Base-by-base conservation (phyloP, 2,888 invertebrate genomes). In the Adelphocoris suturalis region DNA sequence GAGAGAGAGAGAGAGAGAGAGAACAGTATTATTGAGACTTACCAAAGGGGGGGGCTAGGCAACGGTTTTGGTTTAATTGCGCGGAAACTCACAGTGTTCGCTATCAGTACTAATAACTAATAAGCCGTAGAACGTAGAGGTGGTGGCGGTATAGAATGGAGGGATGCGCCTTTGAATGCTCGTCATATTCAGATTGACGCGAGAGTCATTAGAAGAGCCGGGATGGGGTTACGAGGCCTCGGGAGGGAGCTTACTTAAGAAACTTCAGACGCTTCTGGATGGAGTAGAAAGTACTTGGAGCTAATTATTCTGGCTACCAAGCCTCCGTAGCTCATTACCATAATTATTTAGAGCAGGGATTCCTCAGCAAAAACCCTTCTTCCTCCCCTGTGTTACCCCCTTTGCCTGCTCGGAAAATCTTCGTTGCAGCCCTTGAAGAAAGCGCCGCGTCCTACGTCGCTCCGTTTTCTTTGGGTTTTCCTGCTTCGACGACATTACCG, bases 331-430 rank as follows among this genome's bases (percentile, higher is more conserved):
- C 86, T 75, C 86, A 86, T 86, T 75, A 86, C 75, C 86, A 86
- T 86, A 86, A 86, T 86, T 86, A 86, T 86, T 75, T 86, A 86
- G 86, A 86, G 86, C 86, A 27, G 75, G 75, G 86, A 86, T 86
- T 86, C 37, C 86, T 86, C 48, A 46, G 86, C 75, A 75, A 75
- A 86, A 86, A 68, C 68, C 75, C 37, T 48, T 27, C 82, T 52
- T 81, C 19, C 48, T 37, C 14, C 11, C 82, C 23, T 0, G 68
- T 68, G 9, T 68, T 68, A 5, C 9, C 68, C 68, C 16, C 11
- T 7, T 80, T 46, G 80, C 37, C 80, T 46, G 37, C 75, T 16
- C 75, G 46, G 48, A 75, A 86, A 86, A 37, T 47, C 57, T 61
- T 47, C 48, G 86, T n/a, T 68, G 55, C 37, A 46, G 37, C 48